Percentiles rank a stretch among this genome's conserved stretches.
phyloP scores from a whole-genome alignment of 2,888 invertebrate genomes.

The Dioctria rufipes region DNA sequence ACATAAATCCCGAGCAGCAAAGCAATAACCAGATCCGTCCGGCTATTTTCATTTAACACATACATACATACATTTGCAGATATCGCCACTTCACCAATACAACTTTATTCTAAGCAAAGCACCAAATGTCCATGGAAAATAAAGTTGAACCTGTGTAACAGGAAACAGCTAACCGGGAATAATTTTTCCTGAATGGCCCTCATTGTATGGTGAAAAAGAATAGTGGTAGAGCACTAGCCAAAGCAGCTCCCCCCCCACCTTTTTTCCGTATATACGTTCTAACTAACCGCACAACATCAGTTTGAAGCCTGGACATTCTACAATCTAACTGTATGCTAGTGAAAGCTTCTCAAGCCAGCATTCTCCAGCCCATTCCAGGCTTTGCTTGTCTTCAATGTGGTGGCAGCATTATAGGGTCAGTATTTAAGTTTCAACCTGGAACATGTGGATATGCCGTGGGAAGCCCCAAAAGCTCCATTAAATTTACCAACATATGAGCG shows the following conservation, averaged over 20 bases:
- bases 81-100: neutral
- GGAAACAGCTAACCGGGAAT: conserved; percentile 58
- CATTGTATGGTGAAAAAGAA: conserved; percentile 35
- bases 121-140: conserved; percentile 47
- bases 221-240: neutral
- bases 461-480: conserved; percentile 53
- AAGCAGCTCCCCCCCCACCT: neutral
- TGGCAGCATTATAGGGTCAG: neutral
- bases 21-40: conserved; percentile 54
- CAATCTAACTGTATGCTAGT: neutral
- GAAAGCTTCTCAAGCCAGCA: conserved; percentile 8
- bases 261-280: neutral
- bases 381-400: neutral
- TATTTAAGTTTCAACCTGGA: conserved; percentile 47
- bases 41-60: conserved; percentile 54
- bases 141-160: conserved; percentile 53
- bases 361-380: neutral
- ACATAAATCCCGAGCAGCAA: conserved; percentile 49
- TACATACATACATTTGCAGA: neutral
- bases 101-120: conserved; percentile 9
- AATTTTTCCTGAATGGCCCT: conserved; percentile 57
- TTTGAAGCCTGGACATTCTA: neutral
- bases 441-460: conserved; percentile 50
- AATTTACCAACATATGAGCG: conserved; percentile 38
- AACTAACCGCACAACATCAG: neutral